Evolutionary conservation across 2,888 invertebrate genomes (phyloP).

Genomic region (Drosophila longiperda): DNA sequence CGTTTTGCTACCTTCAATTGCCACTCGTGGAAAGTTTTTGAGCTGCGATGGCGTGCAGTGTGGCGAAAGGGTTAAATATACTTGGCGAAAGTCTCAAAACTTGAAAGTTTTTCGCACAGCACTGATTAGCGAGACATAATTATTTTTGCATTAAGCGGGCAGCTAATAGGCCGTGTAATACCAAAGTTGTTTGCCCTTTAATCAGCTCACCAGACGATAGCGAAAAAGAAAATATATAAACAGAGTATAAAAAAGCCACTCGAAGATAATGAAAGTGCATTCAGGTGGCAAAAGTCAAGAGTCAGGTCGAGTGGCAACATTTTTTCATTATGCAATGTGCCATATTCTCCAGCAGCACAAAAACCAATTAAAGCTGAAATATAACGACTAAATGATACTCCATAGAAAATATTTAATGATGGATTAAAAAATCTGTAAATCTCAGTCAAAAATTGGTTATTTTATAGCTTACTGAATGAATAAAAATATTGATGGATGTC

Average conservation of each 20-base stretch:
- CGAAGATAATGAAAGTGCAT: slow-evolving; percentile 81
- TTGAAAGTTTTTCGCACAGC: slow-evolving; percentile 54
- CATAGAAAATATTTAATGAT: neutral
- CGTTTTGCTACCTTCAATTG: slow-evolving; percentile 71
- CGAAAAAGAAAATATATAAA: slow-evolving; percentile 2
- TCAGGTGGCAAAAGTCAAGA: slow-evolving; percentile 62
- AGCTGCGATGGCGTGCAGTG: slow-evolving; percentile 5
- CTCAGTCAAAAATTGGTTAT: neutral
- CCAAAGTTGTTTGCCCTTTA: slow-evolving; percentile 54
- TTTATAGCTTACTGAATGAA: neutral
- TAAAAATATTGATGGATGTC: neutral
- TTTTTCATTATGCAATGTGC: slow-evolving; percentile 70
- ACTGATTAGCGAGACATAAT: slow-evolving; percentile 77
- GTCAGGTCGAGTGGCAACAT: slow-evolving; percentile 67
- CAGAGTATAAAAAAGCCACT: slow-evolving; percentile 66
- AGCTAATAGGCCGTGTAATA: slow-evolving; percentile 78
- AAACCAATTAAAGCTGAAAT: slow-evolving; percentile 4
- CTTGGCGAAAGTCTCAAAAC: slow-evolving; percentile 62
- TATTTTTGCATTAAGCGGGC: slow-evolving; percentile 75
- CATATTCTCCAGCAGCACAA: slow-evolving; percentile 56
- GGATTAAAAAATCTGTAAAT: neutral
- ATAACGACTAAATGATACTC: slow-evolving; percentile 31
- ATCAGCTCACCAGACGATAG: slow-evolving; percentile 69
- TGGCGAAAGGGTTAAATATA: slow-evolving; percentile 51
- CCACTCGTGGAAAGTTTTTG: slow-evolving; percentile 55